These are phyloP conservation scores for Ranitomeya imitator DNA, from an alignment of 2,113 vertebrate species.

Conservation along the genomic window DNA sequence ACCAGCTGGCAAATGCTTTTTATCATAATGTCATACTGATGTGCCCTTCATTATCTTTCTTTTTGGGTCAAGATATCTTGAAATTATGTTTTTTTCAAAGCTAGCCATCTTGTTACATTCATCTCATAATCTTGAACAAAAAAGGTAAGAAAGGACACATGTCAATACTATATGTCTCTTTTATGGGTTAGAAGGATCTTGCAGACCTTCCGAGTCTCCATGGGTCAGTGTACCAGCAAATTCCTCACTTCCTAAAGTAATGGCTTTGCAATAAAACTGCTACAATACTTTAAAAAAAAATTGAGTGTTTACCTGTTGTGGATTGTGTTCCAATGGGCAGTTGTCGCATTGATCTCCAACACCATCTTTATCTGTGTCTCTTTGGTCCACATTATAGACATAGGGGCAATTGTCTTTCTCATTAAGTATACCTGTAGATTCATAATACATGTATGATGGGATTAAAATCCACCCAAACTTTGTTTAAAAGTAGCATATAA, in stretches of 20 bases:
- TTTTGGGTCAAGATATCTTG: no score
- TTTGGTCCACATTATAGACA: slow-evolving; percentile 96
- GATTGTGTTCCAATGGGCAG: slow-evolving; percentile 95
- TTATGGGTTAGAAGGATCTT: not conserved
- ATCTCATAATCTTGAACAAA: no score
- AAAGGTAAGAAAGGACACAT: no score
- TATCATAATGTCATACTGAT: not conserved
- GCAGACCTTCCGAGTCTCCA: not conserved
- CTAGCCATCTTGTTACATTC: no score
- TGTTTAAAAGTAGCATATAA: not conserved
- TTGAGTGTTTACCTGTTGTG: slow-evolving; percentile 85
- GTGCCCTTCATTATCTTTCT: no score
- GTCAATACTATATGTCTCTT: not conserved
- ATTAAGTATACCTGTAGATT: slow-evolving; percentile 86
- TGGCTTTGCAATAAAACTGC: not conserved
- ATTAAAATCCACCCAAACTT: not conserved
- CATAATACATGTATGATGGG: not conserved
- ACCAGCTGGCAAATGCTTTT: not conserved
- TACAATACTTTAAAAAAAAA: not conserved
- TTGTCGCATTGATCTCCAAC: slow-evolving; percentile 99
- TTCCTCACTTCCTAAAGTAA: not conserved
- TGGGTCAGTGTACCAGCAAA: no score
- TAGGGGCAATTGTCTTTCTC: slow-evolving; percentile 95
- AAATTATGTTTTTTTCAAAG: no score
- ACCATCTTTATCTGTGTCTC: slow-evolving; percentile 90